Conservation (phyloP, 2,888 invertebrate species). For the Lepidochrysops patricia region DNA sequence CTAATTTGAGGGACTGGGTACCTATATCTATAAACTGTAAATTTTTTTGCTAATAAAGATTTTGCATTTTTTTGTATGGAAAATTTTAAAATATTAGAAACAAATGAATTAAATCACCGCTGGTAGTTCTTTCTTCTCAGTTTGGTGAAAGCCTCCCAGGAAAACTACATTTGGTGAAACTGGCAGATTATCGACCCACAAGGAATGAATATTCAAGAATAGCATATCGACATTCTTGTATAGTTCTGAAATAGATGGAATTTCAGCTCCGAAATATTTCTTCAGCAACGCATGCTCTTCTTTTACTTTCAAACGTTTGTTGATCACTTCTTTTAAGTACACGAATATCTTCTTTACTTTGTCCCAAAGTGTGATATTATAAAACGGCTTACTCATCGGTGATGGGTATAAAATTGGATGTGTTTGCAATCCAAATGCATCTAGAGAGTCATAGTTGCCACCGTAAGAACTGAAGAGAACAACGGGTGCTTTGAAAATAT, state of each 20-base stretch:
- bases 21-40: too few species aligned
- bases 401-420: slow-evolving; percentile 37
- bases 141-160: slow-evolving; percentile 49
- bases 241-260: slow-evolving; percentile 27
- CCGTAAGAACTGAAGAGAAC: slow-evolving; percentile 35
- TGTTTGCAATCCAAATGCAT: slow-evolving; percentile 28
- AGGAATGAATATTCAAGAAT: slow-evolving; percentile 47
- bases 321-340: not conserved
- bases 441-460: slow-evolving; percentile 20
- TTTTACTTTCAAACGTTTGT: not conserved
- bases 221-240: slow-evolving; percentile 38
- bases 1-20: too few species aligned
- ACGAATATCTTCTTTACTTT: slow-evolving; percentile 28
- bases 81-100: too few species aligned
- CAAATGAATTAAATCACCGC: slow-evolving; percentile 31
- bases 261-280: slow-evolving; percentile 26
- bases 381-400: slow-evolving; percentile 22
- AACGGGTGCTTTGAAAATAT: slow-evolving; percentile 33
- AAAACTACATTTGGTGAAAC: slow-evolving; percentile 43
- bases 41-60: too few species aligned
- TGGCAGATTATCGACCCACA: slow-evolving; percentile 42
- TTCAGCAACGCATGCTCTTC: slow-evolving; percentile 22
- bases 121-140: slow-evolving; percentile 37
- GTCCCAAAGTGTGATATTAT: slow-evolving; percentile 32
- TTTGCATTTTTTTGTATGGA: too few species aligned